Conservation (phyloP, 2,113 vertebrate genomes). For the Indicator maculatus region DNA sequence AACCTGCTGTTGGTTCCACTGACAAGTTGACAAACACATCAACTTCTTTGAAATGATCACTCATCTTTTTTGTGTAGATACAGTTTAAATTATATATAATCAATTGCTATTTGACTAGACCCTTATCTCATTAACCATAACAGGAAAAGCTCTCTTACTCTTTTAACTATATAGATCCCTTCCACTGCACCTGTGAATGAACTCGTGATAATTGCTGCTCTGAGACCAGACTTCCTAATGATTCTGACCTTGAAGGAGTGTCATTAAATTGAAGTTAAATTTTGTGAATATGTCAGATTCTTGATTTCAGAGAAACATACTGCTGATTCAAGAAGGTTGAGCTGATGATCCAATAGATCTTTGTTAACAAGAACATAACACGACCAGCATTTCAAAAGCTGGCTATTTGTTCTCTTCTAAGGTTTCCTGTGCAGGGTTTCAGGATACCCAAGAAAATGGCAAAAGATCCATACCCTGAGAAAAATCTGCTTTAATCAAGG, state of each 20-base stretch:
- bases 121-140: background rate
- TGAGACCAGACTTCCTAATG: background rate
- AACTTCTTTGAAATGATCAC: background rate
- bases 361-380: slow-evolving; percentile 7
- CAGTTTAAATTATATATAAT: background rate
- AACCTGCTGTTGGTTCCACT: background rate
- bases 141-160: background rate
- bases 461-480: slow-evolving; percentile 12
- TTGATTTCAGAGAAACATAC: slow-evolving; percentile 10
- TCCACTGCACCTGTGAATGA: slow-evolving; percentile 1
- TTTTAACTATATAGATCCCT: background rate
- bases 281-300: background rate
- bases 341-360: background rate
- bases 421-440: background rate
- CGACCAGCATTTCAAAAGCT: slow-evolving; percentile 11
- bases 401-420: background rate
- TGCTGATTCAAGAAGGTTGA: background rate
- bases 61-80: background rate
- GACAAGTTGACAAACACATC: background rate
- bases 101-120: background rate
- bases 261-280: background rate
- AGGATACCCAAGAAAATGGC: background rate
- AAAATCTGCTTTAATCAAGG: slow-evolving; percentile 6
- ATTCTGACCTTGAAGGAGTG: background rate
- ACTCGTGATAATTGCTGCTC: background rate